Evolutionary conservation across 2,113 vertebrate genomes (phyloP).

Genomic region (Rana temporaria): DNA sequence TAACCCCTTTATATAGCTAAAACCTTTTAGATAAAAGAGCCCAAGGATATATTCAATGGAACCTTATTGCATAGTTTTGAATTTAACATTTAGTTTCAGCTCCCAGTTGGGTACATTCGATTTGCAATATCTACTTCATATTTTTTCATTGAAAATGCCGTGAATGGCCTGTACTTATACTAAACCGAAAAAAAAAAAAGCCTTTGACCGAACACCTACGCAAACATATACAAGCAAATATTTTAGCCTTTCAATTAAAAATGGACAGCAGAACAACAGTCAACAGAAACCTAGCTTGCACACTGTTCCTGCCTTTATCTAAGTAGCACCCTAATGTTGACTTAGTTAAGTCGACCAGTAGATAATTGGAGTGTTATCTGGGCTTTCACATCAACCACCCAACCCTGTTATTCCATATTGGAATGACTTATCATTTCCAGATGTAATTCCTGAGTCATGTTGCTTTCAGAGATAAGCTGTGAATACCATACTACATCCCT

Average conservation of each 20-base stretch:
- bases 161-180: too few species aligned
- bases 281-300: slow-evolving; percentile 41
- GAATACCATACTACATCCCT: slow-evolving; percentile 12
- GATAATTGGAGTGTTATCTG: slow-evolving; percentile 48
- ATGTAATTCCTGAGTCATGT: slow-evolving; percentile 41
- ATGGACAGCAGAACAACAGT: not conserved
- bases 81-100: too few species aligned
- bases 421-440: slow-evolving; percentile 15
- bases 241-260: slow-evolving; percentile 11
- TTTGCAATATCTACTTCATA: too few species aligned
- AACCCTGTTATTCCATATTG: slow-evolving; percentile 40
- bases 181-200: not conserved
- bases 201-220: not conserved
- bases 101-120: too few species aligned
- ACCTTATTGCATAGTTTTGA: too few species aligned
- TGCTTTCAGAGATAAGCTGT: slow-evolving; percentile 6
- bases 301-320: slow-evolving; percentile 42
- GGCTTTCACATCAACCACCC: slow-evolving; percentile 47
- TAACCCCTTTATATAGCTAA: too few species aligned
- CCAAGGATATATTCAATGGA: too few species aligned
- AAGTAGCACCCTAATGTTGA: slow-evolving; percentile 33
- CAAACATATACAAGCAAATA: not conserved
- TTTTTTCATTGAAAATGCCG: too few species aligned
- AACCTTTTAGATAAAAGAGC: too few species aligned
- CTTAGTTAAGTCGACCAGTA: slow-evolving; percentile 35